Evolutionary conservation across 1,140 invertebrate species (phyloP).

Genomic region (Pristionchus pacificus): DNA sequence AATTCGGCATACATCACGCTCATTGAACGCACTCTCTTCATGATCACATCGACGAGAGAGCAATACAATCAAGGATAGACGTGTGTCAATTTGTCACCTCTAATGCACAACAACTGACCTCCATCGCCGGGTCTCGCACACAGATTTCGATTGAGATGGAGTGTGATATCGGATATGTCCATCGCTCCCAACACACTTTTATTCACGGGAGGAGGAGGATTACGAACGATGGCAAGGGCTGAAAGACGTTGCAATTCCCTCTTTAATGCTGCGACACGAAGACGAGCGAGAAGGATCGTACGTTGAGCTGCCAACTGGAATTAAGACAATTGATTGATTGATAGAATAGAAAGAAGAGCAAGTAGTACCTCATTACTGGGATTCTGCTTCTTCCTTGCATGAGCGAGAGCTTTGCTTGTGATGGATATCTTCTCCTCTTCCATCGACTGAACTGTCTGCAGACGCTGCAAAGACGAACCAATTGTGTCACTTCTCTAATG

Average conservation of each 20-base stretch:
- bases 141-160: slow-evolving; percentile 15
- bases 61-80: not conserved
- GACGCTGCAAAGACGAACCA: not conserved
- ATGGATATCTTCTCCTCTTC: not conserved
- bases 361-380: not conserved
- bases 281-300: not conserved
- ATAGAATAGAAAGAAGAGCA: not conserved
- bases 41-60: no score
- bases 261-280: not conserved
- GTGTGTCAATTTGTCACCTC: not conserved
- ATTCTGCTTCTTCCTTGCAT: not conserved
- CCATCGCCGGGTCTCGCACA: not conserved
- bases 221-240: slow-evolving; percentile 15
- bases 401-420: not conserved
- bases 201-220: slow-evolving; percentile 18
- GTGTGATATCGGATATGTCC: slow-evolving; percentile 16
- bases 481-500: not conserved
- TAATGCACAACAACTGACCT: no score
- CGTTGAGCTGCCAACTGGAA: not conserved
- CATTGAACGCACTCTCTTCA: no score
- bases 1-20: no score
- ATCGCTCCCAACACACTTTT: slow-evolving; percentile 8
- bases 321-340: not conserved
- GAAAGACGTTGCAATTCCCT: slow-evolving; percentile 11
- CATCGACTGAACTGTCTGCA: not conserved